These are phyloP conservation scores for Anthoscopus minutus DNA, from an alignment of 2,113 vertebrate genomes.

Conservation along the genomic window DNA sequence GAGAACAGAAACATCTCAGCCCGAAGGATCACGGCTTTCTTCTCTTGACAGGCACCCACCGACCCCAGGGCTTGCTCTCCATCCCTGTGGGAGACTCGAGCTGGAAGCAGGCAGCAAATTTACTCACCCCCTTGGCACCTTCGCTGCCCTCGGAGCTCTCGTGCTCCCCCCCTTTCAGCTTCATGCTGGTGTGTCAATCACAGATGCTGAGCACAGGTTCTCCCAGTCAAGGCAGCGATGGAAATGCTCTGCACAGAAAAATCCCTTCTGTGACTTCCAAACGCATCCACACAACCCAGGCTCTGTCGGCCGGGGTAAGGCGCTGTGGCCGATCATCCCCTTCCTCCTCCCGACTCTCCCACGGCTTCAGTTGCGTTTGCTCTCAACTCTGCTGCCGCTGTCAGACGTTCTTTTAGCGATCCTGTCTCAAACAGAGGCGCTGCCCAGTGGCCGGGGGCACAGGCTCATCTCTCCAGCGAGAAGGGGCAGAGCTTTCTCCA, in stretches of 20 bases:
- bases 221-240: background rate
- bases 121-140: conserved; percentile 46
- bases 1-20: fast-evolving
- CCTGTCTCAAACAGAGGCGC: background rate
- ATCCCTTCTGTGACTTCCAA: background rate
- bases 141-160: background rate
- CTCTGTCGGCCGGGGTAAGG: fast-evolving
- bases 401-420: background rate
- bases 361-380: fast-evolving
- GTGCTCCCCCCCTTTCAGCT: background rate
- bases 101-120: fast-evolving
- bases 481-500: fast-evolving
- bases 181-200: background rate
- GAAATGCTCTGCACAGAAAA: background rate
- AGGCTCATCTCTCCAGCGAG: fast-evolving
- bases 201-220: background rate
- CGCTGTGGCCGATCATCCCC: fast-evolving
- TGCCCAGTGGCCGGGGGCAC: background rate
- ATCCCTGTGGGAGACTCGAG: fast-evolving
- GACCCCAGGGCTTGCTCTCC: fast-evolving
- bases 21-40: fast-evolving
- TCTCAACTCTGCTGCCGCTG: fast-evolving
- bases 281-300: background rate
- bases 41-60: background rate
- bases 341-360: fast-evolving